Percentiles rank a stretch among this genome's conserved stretches.
Conservation (phyloP, 2,797 vertebrate species). For the Macropus fuliginosus region DNA sequence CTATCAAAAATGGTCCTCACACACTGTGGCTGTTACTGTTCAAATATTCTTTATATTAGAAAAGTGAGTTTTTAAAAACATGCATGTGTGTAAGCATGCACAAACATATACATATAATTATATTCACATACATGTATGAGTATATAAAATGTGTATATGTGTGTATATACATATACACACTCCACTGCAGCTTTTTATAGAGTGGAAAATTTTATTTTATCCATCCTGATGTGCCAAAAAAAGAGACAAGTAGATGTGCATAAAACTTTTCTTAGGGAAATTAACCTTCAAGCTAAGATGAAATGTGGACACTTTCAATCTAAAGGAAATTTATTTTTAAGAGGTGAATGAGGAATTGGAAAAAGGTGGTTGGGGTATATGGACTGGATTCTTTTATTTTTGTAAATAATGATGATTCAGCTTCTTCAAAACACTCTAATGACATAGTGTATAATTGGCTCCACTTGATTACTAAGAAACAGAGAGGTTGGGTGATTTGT, state of each 20-base stretch:
- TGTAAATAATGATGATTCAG: not conserved
- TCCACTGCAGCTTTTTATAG: conserved; percentile 39
- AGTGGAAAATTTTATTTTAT: conserved; percentile 67
- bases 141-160: not conserved
- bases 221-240: conserved; percentile 38
- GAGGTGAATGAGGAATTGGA: not conserved
- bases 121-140: too few relatives aligned
- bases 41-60: conserved; percentile 46
- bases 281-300: conserved; percentile 49
- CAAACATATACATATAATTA: too few relatives aligned
- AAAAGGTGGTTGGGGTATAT: not conserved
- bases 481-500: not conserved
- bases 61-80: not conserved
- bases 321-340: conserved; percentile 53
- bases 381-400: not conserved
- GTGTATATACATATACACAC: not conserved
- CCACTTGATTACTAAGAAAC: not conserved
- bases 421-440: not conserved
- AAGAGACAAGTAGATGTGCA: conserved; percentile 35
- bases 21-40: too few relatives aligned
- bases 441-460: not conserved
- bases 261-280: conserved; percentile 47
- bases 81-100: not conserved
- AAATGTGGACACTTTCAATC: conserved; percentile 18
- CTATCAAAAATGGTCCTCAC: too few relatives aligned